A percentile compares a stretch with the other conserved stretches of the same genome.
Conservation (phyloP, 1,140 invertebrate genomes). For the Agrypnia vestita region DNA sequence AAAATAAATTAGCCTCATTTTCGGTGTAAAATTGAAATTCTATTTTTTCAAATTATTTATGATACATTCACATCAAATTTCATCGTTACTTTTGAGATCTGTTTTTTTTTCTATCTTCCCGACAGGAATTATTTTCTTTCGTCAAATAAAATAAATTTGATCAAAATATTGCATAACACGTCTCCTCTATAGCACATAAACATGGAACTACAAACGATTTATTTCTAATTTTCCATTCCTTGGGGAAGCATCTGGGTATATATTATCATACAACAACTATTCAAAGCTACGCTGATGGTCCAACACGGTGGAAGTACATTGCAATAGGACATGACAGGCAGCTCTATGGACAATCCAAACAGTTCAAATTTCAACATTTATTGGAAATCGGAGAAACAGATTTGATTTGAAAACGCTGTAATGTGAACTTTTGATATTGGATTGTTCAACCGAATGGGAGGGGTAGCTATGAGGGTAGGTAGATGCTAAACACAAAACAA, state of each 20-base stretch:
- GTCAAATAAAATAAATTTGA: too few relatives aligned
- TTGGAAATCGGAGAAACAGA: background rate
- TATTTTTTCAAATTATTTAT: too few relatives aligned
- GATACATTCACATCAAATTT: too few relatives aligned
- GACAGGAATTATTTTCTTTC: too few relatives aligned
- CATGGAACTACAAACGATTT: constrained; percentile 19
- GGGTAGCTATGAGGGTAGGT: constrained; percentile 15
- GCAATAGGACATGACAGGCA: constrained; percentile 57
- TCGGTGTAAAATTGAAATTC: too few relatives aligned
- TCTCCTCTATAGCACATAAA: constrained; percentile 11
- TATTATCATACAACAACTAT: background rate
- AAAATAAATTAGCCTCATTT: too few relatives aligned
- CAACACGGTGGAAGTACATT: constrained; percentile 51
- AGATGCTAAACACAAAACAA: constrained; percentile 44
- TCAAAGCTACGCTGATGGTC: constrained; percentile 43
- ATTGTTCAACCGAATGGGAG: constrained; percentile 52
- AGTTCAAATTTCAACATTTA: constrained; percentile 44
- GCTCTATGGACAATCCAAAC: constrained; percentile 58
- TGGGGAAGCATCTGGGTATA: background rate
- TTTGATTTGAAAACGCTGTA: constrained; percentile 13
- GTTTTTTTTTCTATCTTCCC: too few relatives aligned
- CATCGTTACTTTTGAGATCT: too few relatives aligned
- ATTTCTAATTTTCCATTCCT: background rate
- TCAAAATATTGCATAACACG: too few relatives aligned
- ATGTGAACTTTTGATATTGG: constrained; percentile 48